phyloP scores from a whole-genome alignment of 2,113 vertebrate genomes.

The Oenanthe oenanthe region DNA sequence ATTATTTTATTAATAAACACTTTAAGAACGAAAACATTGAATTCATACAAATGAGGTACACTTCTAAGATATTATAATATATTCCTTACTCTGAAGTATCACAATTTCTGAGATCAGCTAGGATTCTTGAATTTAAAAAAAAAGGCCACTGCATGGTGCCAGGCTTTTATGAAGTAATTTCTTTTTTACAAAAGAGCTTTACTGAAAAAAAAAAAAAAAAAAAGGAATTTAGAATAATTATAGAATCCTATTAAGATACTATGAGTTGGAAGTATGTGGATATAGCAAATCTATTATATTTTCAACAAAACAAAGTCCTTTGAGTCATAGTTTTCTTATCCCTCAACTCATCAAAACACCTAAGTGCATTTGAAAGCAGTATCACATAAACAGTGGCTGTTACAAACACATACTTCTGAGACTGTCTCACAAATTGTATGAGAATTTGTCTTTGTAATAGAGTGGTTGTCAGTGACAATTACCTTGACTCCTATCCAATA shows the following conservation, averaged over 20 bases:
- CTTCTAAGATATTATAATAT: background rate
- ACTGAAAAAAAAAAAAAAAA: background rate
- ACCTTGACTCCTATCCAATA: background rate
- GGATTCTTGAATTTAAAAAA: background rate
- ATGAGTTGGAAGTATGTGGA: background rate
- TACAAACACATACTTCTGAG: slow-evolving; percentile 15
- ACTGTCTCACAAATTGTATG: slow-evolving; percentile 32
- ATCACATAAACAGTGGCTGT: background rate
- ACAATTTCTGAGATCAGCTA: background rate
- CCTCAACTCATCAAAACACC: slow-evolving; percentile 12
- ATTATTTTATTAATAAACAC: background rate
- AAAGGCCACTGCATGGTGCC: background rate
- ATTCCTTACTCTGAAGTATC: background rate
- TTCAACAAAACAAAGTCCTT: background rate
- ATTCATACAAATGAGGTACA: background rate
- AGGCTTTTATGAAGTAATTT: background rate
- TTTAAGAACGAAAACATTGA: background rate
- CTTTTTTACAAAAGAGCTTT: background rate
- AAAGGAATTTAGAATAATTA: background rate
- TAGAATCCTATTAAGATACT: background rate
- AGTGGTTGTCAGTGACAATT: slow-evolving; percentile 43
- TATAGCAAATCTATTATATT: background rate
- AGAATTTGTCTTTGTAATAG: slow-evolving; percentile 52
- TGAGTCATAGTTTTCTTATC: slow-evolving; percentile 38
- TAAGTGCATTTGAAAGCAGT: slow-evolving; percentile 16